These are phyloP conservation scores for Glandiceps talaboti DNA, from an alignment of 53 echinoderm and acorn worm species.

Conservation along the genomic window DNA sequence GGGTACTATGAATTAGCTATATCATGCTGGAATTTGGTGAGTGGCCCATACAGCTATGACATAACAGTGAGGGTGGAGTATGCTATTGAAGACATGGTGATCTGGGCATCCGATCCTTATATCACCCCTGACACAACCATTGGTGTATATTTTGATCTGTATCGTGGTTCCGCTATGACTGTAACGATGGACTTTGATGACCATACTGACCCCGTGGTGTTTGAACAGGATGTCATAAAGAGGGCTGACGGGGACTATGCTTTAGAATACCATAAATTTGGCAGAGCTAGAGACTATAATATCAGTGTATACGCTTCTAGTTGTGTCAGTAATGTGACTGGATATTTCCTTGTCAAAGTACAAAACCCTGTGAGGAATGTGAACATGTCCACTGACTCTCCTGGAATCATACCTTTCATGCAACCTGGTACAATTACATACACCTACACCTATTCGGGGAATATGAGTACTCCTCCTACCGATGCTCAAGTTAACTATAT, in stretches of 20 bases:
- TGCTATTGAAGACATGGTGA: constrained; percentile 53
- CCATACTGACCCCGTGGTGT: constrained; percentile 18
- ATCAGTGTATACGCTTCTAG: constrained; percentile 52
- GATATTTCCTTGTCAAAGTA: constrained; percentile 53
- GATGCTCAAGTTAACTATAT: constrained; percentile 60
- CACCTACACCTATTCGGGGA: constrained; percentile 44
- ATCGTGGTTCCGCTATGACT: constrained; percentile 68
- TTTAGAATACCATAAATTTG: constrained; percentile 51
- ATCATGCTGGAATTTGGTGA: constrained; percentile 69
- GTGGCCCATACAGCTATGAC: constrained; percentile 49
- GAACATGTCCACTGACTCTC: constrained; percentile 45
- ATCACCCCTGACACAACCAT: constrained; percentile 55
- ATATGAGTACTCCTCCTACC: constrained; percentile 53
- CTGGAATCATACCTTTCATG: constrained; percentile 56
- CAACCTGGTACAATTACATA: constrained; percentile 46
- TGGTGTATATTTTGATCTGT: constrained; percentile 56
- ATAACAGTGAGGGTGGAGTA: constrained; percentile 57
- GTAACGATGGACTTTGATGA: constrained; percentile 64
- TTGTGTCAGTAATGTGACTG: constrained; percentile 56
- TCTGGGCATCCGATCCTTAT: constrained; percentile 73
- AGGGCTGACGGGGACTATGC: constrained; percentile 36
- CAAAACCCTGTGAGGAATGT: constrained; percentile 73
- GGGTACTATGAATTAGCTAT: constrained; percentile 58
- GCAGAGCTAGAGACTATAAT: constrained; percentile 53
- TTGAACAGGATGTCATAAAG: constrained; percentile 32